Conservation (phyloP, 1,140 invertebrate genomes). For the Cepaea nemoralis region DNA sequence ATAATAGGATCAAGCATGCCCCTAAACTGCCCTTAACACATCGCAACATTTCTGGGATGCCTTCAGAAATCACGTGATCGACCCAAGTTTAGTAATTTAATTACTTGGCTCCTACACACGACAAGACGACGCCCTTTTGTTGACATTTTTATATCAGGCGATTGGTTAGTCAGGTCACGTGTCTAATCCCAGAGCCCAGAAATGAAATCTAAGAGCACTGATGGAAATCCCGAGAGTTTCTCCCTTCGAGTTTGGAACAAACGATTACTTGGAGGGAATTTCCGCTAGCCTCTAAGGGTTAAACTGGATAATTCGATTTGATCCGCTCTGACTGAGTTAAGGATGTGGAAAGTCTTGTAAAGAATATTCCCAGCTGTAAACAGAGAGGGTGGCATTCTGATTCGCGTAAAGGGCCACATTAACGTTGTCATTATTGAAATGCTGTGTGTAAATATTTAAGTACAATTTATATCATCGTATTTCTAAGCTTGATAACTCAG, state of each 20-base stretch:
- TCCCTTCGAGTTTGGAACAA: background rate
- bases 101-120: background rate
- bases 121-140: background rate
- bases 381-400: too few relatives aligned
- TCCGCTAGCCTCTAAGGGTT: background rate
- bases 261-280: background rate
- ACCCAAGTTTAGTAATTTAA: background rate
- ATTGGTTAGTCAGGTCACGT: slow-evolving; percentile 12
- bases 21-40: too few relatives aligned
- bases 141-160: background rate
- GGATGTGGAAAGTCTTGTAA: background rate
- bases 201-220: background rate
- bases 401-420: too few relatives aligned
- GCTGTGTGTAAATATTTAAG: too few relatives aligned
- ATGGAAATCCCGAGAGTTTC: background rate
- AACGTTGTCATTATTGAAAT: too few relatives aligned
- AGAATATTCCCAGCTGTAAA: background rate
- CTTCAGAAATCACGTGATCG: background rate
- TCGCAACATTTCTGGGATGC: too few relatives aligned
- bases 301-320: background rate
- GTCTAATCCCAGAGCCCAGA: background rate
- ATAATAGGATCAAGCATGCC: too few relatives aligned
- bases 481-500: too few relatives aligned
- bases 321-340: background rate
- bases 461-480: too few relatives aligned